Percentiles rank a stretch among this genome's conserved stretches.
Conservation (phyloP, 2,113 vertebrate species). For the Rhinoptilus africanus region DNA sequence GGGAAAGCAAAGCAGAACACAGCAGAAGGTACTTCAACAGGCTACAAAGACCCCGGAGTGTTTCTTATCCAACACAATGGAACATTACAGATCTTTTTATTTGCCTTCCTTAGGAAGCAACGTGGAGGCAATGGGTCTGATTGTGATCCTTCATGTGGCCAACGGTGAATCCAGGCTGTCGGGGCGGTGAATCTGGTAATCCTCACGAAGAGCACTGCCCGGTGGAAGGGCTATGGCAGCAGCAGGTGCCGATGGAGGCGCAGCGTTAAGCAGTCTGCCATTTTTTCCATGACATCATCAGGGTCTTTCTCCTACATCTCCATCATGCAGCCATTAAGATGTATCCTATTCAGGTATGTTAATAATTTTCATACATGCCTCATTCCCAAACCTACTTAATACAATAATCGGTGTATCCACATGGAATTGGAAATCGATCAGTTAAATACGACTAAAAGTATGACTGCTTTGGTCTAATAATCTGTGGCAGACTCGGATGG, state of each 20-base stretch:
- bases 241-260: slow-evolving; percentile 35
- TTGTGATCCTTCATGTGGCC: background rate
- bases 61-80: background rate
- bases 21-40: background rate
- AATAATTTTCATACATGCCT: background rate
- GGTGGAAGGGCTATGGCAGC: slow-evolving; percentile 14
- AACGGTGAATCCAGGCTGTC: background rate
- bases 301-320: background rate
- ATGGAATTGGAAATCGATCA: background rate
- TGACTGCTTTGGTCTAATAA: background rate
- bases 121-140: background rate
- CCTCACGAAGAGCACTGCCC: slow-evolving; percentile 24
- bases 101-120: background rate
- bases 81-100: background rate
- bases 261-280: slow-evolving; percentile 3
- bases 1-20: background rate
- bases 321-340: background rate
- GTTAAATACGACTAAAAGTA: background rate
- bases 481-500: slow-evolving; percentile 14
- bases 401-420: background rate
- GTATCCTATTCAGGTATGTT: background rate
- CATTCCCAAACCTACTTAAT: background rate
- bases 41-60: background rate
- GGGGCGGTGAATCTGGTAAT: background rate
- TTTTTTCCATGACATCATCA: background rate